Evolutionary conservation across 2,113 vertebrate species (phyloP).

Genomic region (cattle (Bos taurus)): DNA sequence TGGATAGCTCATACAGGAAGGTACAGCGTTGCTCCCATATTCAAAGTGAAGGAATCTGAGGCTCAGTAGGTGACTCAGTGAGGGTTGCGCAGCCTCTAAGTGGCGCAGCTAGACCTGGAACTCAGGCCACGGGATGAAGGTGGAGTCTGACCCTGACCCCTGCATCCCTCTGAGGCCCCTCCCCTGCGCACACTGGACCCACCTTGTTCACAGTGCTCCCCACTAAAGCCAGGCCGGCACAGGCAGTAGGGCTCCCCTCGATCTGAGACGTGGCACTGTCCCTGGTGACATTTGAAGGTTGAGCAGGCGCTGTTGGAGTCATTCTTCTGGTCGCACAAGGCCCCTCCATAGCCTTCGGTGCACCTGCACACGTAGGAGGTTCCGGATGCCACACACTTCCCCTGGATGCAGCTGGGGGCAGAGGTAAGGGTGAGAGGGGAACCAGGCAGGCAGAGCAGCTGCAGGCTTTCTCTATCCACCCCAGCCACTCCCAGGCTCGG

Average conservation of each 20-base stretch:
- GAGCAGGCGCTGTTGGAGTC: constrained; percentile 87
- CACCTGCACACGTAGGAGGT: constrained; percentile 90
- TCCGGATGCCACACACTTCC: constrained; percentile 83
- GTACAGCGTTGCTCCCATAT: neutral
- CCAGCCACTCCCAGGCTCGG: neutral
- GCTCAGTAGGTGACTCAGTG: neutral
- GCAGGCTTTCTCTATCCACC: neutral
- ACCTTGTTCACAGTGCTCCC: constrained; percentile 91
- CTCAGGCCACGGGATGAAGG: too few species aligned
- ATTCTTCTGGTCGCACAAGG: constrained; percentile 87
- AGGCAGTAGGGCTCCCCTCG: constrained; percentile 87
- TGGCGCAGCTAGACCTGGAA: neutral
- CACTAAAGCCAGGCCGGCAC: constrained; percentile 87
- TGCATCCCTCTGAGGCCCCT: accelerated
- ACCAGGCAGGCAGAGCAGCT: neutral
- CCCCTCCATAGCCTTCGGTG: constrained; percentile 87
- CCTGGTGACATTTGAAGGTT: constrained; percentile 87
- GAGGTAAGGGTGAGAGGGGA: constrained; percentile 18
- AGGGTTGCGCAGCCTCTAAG: neutral
- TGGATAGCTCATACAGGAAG: neutral
- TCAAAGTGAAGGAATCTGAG: neutral
- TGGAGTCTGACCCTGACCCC: neutral
- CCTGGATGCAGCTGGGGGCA: constrained; percentile 88
- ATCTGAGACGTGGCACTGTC: constrained; percentile 89
- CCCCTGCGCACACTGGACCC: neutral